These are phyloP conservation scores for Andricus grossulariae DNA, from an alignment of 1,140 invertebrate species.

Conservation along the genomic window DNA sequence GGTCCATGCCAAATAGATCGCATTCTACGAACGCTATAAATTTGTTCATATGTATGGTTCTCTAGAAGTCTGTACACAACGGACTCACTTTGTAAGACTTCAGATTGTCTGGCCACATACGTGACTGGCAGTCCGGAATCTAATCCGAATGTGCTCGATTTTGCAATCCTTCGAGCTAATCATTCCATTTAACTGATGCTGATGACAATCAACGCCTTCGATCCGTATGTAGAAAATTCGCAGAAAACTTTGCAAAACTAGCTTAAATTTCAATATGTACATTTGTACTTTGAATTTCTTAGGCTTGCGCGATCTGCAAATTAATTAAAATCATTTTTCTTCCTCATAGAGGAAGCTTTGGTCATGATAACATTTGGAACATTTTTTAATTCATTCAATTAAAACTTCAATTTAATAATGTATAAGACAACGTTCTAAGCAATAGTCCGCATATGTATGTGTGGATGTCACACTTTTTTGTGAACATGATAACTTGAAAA, in stretches of 20 bases:
- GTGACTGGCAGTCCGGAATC: conserved; percentile 49
- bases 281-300: background rate
- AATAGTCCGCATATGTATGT: too few relatives aligned
- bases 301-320: background rate
- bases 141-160: conserved; percentile 40
- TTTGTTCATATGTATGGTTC: conserved; percentile 40
- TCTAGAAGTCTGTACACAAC: conserved; percentile 14
- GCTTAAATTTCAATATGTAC: background rate
- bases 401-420: too few relatives aligned
- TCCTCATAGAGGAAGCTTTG: too few relatives aligned
- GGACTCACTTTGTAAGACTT: background rate
- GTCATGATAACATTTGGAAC: too few relatives aligned
- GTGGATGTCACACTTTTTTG: too few relatives aligned
- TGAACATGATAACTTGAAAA: too few relatives aligned
- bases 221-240: background rate
- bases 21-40: conserved; percentile 64
- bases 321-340: too few relatives aligned
- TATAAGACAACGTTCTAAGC: too few relatives aligned
- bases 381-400: too few relatives aligned
- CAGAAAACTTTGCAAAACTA: background rate
- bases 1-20: conserved; percentile 62
- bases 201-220: background rate
- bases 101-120: background rate
- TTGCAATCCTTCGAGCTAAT: conserved; percentile 39
- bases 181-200: conserved; percentile 20